phyloP scores from a whole-genome alignment of 2,888 invertebrate genomes.

The Tubiluchus corallicola region DNA sequence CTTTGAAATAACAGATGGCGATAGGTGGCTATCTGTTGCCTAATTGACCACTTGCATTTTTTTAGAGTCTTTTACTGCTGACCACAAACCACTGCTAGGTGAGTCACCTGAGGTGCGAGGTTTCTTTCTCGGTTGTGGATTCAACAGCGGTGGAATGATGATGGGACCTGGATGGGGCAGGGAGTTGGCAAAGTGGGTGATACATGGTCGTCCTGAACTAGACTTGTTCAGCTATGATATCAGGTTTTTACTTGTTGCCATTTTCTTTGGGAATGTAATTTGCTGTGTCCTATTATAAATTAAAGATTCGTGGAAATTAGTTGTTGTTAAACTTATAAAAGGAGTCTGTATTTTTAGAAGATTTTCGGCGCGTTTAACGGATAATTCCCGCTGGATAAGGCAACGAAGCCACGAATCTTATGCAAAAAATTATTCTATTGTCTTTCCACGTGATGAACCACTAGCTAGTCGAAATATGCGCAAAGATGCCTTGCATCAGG shows the following conservation, averaged over 20 bases:
- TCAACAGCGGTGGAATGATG: constrained; percentile 82
- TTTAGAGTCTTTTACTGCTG: constrained; percentile 68
- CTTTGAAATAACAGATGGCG: too few relatives aligned
- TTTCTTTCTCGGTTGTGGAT: constrained; percentile 65
- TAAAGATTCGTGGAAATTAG: too few relatives aligned
- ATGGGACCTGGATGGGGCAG: constrained; percentile 68
- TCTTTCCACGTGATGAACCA: constrained; percentile 64
- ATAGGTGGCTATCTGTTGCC: too few relatives aligned
- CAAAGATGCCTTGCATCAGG: constrained; percentile 46
- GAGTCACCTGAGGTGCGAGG: constrained; percentile 37
- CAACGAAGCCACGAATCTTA: constrained; percentile 78
- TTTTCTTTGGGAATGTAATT: too few relatives aligned
- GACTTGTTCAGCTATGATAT: constrained; percentile 75
- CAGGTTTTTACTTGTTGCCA: too few relatives aligned
- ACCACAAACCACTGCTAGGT: constrained; percentile 70
- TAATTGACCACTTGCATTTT: too few relatives aligned
- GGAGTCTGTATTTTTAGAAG: constrained; percentile 34
- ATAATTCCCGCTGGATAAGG: constrained; percentile 50
- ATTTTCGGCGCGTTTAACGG: constrained; percentile 51
- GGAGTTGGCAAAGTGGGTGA: constrained; percentile 66
- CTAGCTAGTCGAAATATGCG: constrained; percentile 54
- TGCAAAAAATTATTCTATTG: constrained; percentile 59
- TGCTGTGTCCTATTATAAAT: too few relatives aligned
- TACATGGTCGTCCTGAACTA: constrained; percentile 56
- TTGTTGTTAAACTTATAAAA: too few relatives aligned